Conservation (phyloP, 2,113 vertebrate genomes). For the Channa argus region DNA sequence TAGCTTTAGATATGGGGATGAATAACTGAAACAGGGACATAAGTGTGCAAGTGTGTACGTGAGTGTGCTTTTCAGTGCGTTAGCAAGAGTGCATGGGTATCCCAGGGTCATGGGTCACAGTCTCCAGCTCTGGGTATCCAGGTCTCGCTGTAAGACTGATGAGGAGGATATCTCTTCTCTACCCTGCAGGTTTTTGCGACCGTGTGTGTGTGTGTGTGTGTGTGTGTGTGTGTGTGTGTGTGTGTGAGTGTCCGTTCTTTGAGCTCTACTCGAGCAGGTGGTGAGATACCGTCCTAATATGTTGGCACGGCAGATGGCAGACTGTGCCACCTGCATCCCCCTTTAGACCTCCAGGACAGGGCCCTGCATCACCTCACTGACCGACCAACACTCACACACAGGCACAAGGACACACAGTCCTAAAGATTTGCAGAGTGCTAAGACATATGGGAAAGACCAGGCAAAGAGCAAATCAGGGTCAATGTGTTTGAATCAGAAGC, state of each 20-base stretch:
- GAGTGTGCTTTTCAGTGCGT: conserved; percentile 24
- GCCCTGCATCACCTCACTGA: conserved; percentile 46
- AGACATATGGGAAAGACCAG: conserved; percentile 15
- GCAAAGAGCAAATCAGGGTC: background rate
- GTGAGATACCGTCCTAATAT: conserved; percentile 62
- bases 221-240: background rate
- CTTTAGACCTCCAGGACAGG: conserved; percentile 65
- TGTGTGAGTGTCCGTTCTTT: conserved; percentile 28
- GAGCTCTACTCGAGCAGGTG: conserved; percentile 58
- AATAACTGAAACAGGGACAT: background rate
- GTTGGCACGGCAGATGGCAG: conserved; percentile 61
- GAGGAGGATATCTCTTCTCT: conserved; percentile 71
- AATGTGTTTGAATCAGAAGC: background rate
- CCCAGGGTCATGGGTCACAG: conserved; percentile 52
- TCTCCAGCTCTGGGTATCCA: conserved; percentile 48
- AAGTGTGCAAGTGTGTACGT: conserved; percentile 13
- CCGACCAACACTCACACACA: conserved; percentile 32
- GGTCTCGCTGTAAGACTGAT: conserved; percentile 64
- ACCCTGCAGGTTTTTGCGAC: conserved; percentile 44
- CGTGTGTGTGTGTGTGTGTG: conserved; percentile 11
- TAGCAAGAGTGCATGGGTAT: background rate
- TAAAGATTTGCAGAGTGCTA: conserved; percentile 18
- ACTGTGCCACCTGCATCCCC: conserved; percentile 70
- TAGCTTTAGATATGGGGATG: conserved; percentile 15
- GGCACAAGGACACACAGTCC: conserved; percentile 40